Base-by-base conservation (phyloP, 2,888 invertebrate genomes). In the Alentia gelatinosa region DNA sequence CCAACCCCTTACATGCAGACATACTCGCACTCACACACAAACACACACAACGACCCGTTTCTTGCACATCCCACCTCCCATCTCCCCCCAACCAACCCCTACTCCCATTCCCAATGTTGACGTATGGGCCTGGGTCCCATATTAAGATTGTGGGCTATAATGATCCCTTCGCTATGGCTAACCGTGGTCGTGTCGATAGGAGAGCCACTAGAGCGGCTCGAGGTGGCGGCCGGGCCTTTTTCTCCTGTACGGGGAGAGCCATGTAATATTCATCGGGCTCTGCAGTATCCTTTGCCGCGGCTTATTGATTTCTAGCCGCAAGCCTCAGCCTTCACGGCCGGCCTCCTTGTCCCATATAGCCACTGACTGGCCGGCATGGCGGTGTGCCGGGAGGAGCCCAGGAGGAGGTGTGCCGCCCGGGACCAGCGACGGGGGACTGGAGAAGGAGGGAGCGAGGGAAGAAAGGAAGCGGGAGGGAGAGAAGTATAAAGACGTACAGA, bases 211-310 rank as follows among this genome's bases (percentile, higher is more conserved):
- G 39, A 37, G n/a, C 79, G 79, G 35, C 79, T 79, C 79, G 39
- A 39, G 79, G 19, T 26, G 79, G 37, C 9, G 79, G 79, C 74
- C 37, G 15, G 37, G 1, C 37, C 79, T 12, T 3, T 37, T 39
- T 39, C n/a, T 19, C 37, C 79, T 19, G 79, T 79, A 26, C 74
- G 4, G 37, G 39, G 19, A n/a, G 63, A 0, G 37, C 47, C 83
- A 42, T 86, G 86, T 50, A 47, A 42, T 86, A 86, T 86, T 86
- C 86, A 86, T 42, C 37, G 47, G 33, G 9, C 26, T 23, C 26
- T 5, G 42, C 86, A 1, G 86, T 86, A 86, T 86, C 86, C 86
- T 47, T 83, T 40, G 86, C 42, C 12, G 26, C 30, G 35, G 86
- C 86, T 50, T 86, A 47, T 47, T 86, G 42, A 50, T 47, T 86